Base-by-base conservation (phyloP, 2,797 vertebrate species). In the Lithobates sylvaticus region DNA sequence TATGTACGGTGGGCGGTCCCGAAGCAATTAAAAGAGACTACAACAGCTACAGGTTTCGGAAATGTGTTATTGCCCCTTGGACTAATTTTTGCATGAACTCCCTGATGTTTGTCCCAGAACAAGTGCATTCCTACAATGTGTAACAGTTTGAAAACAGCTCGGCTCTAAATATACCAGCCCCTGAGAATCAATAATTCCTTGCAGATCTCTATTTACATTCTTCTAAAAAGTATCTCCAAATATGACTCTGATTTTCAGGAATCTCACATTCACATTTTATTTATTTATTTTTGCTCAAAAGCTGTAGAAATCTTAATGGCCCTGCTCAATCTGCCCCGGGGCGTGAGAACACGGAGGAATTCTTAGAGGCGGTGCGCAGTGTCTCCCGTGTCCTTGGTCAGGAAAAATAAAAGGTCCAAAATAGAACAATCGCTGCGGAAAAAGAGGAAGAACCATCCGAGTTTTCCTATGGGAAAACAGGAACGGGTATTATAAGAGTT, bases 381-480 rank as follows among this genome's bases (percentile, higher is more conserved):
- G 44, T 67, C 69, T 18, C 36, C 78, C 79, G 54, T n/a, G 84
- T 54, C 44, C 75, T 72, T 47, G 64, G 6, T 47, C 39, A 61
- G 70, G 34, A 18, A 44, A 26, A 65, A 47, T 39, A 80, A 79
- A 81, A 74, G 71, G 78, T 75, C 78, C n/a, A 68, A 68, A 86
- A 67, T 77, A 67, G 69, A 13, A 58, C 85, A 42, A 27, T 82
- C 42, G 39, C 42, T 82, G 50, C 75, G 3, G 16, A 27, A 71
- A 83, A 87, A 87, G 80, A 83, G 80, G 80, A 87, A 87, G 74
- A 61, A 34, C 47, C 13, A 39, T 54, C 23, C 18, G 6, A 44
- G 78, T 32, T 83, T 87, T 87, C 75, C 68, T 83, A 83, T 83
- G 80, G 85, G 85, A 83, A 87, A 77, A 50, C 34, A 34, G 58